phyloP scores from a whole-genome alignment of 2,113 vertebrate genomes.

The Noturus placidus region DNA sequence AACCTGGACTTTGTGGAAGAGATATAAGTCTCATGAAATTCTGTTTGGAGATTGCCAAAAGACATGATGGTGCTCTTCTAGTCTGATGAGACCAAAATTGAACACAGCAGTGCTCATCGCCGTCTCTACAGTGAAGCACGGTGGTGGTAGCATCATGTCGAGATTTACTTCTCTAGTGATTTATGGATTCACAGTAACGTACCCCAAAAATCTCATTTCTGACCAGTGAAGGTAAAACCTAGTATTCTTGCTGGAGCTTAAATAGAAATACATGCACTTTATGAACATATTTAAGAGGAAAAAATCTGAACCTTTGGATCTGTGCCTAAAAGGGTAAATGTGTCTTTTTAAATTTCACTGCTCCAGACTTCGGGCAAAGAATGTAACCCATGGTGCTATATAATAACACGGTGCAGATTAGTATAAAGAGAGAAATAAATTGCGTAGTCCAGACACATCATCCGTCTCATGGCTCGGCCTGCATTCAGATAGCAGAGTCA shows the following conservation, averaged over 20 bases:
- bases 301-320: not conserved
- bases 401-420: not conserved
- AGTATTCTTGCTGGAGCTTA: not conserved
- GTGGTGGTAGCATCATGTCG: not conserved
- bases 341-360: not conserved
- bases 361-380: not conserved
- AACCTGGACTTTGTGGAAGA: not conserved
- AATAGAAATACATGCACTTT: not conserved
- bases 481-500: constrained; percentile 14
- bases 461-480: not conserved
- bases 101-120: not conserved
- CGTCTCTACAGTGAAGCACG: not conserved
- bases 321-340: not conserved
- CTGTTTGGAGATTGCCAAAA: not conserved
- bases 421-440: constrained; percentile 23
- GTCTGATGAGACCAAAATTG: not conserved
- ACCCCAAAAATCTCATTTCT: not conserved
- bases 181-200: too few species aligned
- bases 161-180: not conserved
- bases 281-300: not conserved
- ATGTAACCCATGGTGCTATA: not conserved
- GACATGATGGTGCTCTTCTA: not conserved
- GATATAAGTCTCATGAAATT: not conserved
- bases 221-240: not conserved
- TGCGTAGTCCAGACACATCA: constrained; percentile 5